Base-by-base conservation (phyloP, 30 jellyfish, hydroid and myxozoan species). In the Chironex yamaguchii region DNA sequence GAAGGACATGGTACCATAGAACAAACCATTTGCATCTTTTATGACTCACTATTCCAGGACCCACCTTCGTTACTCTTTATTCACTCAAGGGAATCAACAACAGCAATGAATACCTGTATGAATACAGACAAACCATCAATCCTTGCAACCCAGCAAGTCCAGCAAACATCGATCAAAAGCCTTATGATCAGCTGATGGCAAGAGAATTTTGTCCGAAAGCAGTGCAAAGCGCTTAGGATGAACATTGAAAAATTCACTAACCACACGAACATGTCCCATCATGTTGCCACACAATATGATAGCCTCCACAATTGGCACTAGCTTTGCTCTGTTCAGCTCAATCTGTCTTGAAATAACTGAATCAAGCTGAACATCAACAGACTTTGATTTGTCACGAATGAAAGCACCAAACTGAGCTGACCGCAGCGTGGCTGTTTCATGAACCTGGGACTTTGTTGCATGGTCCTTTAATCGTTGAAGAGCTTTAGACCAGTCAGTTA, bases 61-160 rank as follows among this genome's bases (percentile, higher is more conserved):
- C 91, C 31, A 34, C 29, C 77, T 25, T 0, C 65, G 31, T 42
- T 67, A 17, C 35, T 42, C 30, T 29, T 83, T 17, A 83, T 34
- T 31, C 26, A 36, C 13, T 81, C 77, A 24, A 81, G 36, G 3
- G 86, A 26, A 13, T 50, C 62, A 20, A 65, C 63, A 36, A 81
- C 62, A 0, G 86, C 63, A n/a, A 17, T 29, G 52, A 52, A 24
- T 14, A 81, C 23, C 1, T 36, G 68, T 0, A 67, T 26, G 24
- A 80, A 81, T 21, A 81, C 78, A 2, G 48, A 73, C 29, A 81
- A 29, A n/a, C 92, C 92, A 36, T 81, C 92, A 52, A 81, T 64
- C 29, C 92, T n/a, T 4, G 79, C 72, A 0, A 64, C 62, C 91
- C 92, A 81, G 22, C 76, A 52, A 63, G 91, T 65, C 26, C 79